These are phyloP conservation scores for Meteorus cinctellus DNA, from an alignment of 2,888 invertebrate species.

Conservation along the genomic window DNA sequence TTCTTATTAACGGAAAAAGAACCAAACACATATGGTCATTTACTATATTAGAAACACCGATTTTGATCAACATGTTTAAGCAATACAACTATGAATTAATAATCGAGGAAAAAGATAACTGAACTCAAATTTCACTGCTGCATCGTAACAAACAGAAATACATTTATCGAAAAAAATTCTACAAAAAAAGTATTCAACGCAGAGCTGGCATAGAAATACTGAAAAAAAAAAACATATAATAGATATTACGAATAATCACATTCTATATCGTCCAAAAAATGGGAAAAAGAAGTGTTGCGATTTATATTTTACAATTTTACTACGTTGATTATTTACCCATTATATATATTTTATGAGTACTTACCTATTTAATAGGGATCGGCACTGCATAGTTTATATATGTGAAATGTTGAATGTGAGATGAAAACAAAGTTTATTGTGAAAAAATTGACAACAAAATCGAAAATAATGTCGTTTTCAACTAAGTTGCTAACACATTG, in stretches of 20 bases:
- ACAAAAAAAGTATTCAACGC: slow-evolving; percentile 57
- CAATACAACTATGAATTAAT: slow-evolving; percentile 52
- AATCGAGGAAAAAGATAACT: slow-evolving; percentile 39
- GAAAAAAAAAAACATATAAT: slow-evolving; percentile 43
- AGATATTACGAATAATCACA: slow-evolving; percentile 50
- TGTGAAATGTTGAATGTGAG: slow-evolving; percentile 59
- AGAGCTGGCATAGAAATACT: slow-evolving; percentile 55
- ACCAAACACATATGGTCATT: not conserved
- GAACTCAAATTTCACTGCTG: slow-evolving; percentile 55
- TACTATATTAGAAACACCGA: slow-evolving; percentile 10
- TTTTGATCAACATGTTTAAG: slow-evolving; percentile 50
- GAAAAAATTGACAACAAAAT: slow-evolving; percentile 43
- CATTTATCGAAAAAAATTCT: slow-evolving; percentile 18
- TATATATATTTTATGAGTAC: slow-evolving; percentile 70
- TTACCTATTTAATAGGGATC: slow-evolving; percentile 65
- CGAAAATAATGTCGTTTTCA: slow-evolving; percentile 53
- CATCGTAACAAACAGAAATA: slow-evolving; percentile 54
- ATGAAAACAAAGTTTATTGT: slow-evolving; percentile 53
- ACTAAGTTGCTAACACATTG: slow-evolving; percentile 60
- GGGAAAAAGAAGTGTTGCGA: slow-evolving; percentile 57
- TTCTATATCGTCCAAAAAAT: slow-evolving; percentile 58
- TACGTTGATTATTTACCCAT: slow-evolving; percentile 64
- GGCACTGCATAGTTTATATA: slow-evolving; percentile 69
- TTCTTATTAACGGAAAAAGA: not conserved
- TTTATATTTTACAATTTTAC: slow-evolving; percentile 70